phyloP scores from a whole-genome alignment of 2,797 vertebrate species.

The Chloroceryle amazona region DNA sequence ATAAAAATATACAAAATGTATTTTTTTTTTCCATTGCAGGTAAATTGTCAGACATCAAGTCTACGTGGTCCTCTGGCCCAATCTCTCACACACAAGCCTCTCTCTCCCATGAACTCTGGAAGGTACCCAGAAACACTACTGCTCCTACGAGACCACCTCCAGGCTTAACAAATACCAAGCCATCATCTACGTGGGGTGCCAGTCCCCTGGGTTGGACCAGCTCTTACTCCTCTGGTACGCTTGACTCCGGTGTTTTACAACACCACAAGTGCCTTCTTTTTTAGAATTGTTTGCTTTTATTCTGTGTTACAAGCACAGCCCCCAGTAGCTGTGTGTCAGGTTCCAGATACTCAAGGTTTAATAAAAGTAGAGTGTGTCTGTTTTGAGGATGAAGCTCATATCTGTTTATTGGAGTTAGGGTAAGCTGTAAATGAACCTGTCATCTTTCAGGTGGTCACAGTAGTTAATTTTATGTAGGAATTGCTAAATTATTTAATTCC shows the following conservation, averaged over 20 bases:
- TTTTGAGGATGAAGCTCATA: not conserved
- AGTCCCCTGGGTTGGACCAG: constrained; percentile 94
- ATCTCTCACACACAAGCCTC: constrained; percentile 94
- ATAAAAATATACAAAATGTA: not conserved
- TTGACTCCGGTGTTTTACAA: not conserved
- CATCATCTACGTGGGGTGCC: constrained; percentile 94
- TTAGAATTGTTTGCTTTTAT: not conserved
- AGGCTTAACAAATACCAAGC: constrained; percentile 94
- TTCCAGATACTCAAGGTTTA: not conserved
- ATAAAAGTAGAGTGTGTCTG: not conserved
- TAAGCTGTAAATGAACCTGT: not conserved
- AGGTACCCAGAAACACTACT: constrained; percentile 92
- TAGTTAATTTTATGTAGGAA: not conserved
- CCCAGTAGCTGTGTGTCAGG: not conserved
- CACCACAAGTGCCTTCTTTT: too few species aligned
- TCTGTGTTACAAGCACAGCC: not conserved
- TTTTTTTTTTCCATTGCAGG: constrained; percentile 79
- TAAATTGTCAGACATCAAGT: constrained; percentile 96
- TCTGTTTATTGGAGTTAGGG: not conserved
- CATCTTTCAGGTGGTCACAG: not conserved
- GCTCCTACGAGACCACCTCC: constrained; percentile 95
- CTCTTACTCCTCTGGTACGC: constrained; percentile 92
- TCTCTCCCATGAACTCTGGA: constrained; percentile 97
- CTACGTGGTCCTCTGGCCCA: constrained; percentile 94
- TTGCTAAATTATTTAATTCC: not conserved